Base-by-base conservation (phyloP, 1,140 invertebrate species). In the Drosophila prosaltans region DNA sequence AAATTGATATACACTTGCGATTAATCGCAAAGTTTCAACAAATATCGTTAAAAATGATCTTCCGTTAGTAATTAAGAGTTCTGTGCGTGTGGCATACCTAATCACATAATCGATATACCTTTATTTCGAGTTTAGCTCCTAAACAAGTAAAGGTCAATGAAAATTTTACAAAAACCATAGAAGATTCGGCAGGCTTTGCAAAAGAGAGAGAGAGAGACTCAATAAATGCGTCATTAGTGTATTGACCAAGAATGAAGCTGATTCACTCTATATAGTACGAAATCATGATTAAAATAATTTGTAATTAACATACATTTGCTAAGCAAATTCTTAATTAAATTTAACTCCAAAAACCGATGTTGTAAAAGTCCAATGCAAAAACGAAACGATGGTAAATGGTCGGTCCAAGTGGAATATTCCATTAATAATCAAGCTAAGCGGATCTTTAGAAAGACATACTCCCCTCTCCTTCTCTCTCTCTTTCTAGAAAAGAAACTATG, bases 401-500 rank as follows among this genome's bases (percentile, higher is more conserved):
- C 45, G 45, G 26, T 51, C 45, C 4, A 51, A 51, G 26, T 51
- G 45, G 45, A 51, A 59, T 39, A 41, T 62, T 41, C 36, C 60
- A 43, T 24, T 26, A 24, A 43, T 21, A 26, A 21, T 24, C 28
- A 67, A 68, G 30, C 39, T 24, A 65, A 73, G 57, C 70, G 65
- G 61, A 76, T 68, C 45, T 72, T 24, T 9, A 4, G n/a, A n/a
- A 9, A 40, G 60, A 21, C 16, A 16, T 45, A 26, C 45, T 41
- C 6, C 32, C 6, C 32, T 36, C 3, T 7, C 32, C 6, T 5
- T 36, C 10, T 36, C 45, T 36, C 54, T 59, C 55, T 45, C 73
- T 59, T 26, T 43, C 54, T 69, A 79, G 62, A 68, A 86, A 79
- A 70, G 77, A 82, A 85, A 86, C 66, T 81, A 74, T 81, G 79